These are phyloP conservation scores for Mionectes macconnelli DNA, from an alignment of 2,113 vertebrate species.

Conservation along the genomic window DNA sequence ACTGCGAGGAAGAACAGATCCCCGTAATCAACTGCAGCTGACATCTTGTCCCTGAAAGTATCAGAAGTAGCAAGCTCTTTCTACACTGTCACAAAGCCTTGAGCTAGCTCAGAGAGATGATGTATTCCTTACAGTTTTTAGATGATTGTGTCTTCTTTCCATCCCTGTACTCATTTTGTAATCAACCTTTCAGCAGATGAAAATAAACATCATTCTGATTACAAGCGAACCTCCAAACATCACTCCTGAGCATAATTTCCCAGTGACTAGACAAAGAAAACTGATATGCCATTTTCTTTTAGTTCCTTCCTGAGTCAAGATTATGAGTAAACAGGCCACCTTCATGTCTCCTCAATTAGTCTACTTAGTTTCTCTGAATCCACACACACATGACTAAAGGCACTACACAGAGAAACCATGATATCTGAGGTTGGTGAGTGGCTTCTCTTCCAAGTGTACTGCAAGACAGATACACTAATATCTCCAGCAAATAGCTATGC, in stretches of 20 bases:
- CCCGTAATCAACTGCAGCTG: background rate
- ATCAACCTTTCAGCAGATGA: background rate
- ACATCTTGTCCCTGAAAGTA: background rate
- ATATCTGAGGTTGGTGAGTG: background rate
- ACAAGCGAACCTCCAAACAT: background rate
- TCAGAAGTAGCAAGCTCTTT: background rate
- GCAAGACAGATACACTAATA: background rate
- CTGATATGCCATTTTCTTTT: background rate
- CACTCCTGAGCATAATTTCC: background rate
- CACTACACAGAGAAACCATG: background rate
- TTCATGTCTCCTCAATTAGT: background rate
- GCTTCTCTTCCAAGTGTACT: background rate
- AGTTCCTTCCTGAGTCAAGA: background rate
- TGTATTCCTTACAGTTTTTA: background rate
- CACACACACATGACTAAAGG: background rate
- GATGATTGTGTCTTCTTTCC: background rate
- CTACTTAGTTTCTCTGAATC: background rate
- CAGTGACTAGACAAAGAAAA: background rate
- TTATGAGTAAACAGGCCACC: background rate
- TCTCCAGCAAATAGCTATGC: background rate
- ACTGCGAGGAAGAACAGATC: background rate
- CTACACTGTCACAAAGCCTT: background rate
- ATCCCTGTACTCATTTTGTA: background rate
- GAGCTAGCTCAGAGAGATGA: background rate
- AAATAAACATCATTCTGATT: background rate